A percentile compares a stretch with the other conserved stretches of the same genome.
These are phyloP conservation scores for Hemicordylus capensis DNA, from an alignment of 2,113 vertebrate genomes.

Conservation along the genomic window DNA sequence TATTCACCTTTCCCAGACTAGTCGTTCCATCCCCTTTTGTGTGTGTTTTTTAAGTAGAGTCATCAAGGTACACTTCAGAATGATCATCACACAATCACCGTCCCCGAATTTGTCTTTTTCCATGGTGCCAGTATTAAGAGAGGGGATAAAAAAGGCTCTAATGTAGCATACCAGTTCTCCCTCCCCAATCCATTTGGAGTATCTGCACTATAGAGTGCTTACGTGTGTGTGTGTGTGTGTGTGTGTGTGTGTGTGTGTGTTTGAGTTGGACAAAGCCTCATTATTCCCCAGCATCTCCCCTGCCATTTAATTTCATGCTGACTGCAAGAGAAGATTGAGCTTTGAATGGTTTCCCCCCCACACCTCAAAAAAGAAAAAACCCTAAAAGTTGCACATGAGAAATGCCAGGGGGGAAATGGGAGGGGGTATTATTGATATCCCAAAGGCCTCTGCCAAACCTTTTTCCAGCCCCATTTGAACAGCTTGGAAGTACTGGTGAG, in stretches of 20 bases:
- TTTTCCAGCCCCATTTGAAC: not conserved
- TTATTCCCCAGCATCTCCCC: not conserved
- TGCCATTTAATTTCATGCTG: conserved; percentile 14
- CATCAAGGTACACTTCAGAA: not conserved
- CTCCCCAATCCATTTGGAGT: not conserved
- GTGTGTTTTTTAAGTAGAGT: not conserved
- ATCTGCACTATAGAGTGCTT: not conserved
- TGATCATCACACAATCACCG: not conserved
- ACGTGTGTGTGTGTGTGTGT: not conserved
- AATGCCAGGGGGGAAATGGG: not conserved
- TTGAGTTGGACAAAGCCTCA: conserved; percentile 3
- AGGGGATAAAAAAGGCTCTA: not conserved
- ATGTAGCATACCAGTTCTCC: not conserved
- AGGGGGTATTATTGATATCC: not conserved
- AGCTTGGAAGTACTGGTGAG: not conserved
- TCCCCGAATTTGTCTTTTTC: not conserved
- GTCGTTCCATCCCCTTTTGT: conserved; percentile 22
- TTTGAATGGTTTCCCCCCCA: not conserved
- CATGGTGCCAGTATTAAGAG: not conserved
- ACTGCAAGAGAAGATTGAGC: conserved; percentile 2
- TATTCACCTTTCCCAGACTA: not conserved
- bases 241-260: not conserved
- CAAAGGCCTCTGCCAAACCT: not conserved
- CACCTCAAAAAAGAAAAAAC: not conserved
- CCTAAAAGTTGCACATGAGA: not conserved